Base-by-base conservation (phyloP, 2,113 vertebrate species). In the Notechis scutatus region DNA sequence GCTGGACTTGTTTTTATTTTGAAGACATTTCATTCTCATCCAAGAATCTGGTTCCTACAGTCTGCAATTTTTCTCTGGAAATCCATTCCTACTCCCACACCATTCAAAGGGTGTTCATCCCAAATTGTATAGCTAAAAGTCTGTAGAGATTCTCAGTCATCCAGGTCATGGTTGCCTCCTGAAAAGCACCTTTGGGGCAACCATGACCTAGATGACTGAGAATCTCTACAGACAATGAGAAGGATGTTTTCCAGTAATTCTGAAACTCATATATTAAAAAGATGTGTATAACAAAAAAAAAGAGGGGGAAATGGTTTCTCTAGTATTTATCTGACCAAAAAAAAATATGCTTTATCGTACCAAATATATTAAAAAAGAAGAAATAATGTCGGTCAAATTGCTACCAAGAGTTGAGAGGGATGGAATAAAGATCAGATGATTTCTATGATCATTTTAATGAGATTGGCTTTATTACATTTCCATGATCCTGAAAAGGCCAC, bases 231-330 rank as follows among this genome's bases (percentile, higher is more conserved):
- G 47, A 47, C 47, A 47, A 95, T 20, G 39, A 92, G 93, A 29
- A 74, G 7, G 5, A 93, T 95, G 91, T 18, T 94, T 91, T 45
- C 39, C 12, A 95, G 95, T 81, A 85, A 57, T 55, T 47, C 47
- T 92, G 94, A 96, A 95, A 23, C 89, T 42, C 88, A 92, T n/a
- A 56, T 92, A 90, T 8, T 54, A 85, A 52, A 24, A n/a, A 59
- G 89, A 93, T 92, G 34, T 85, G n/a, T 94, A 5, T 39, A 56
- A 29, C 34, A 47, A 74, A 92, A 42, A 7, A 50, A 47, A 47
- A 0, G 45, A 3, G 45, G 45, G 47, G n/a, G 64, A 7, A 59
- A 10, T 7, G 6, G 11, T 45, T 74, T 74, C 24, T 20, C n/a
- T 6, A 87, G 8, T 18, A 54, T 54, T 85, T 56, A 86, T 5